Evolutionary conservation across 1,140 invertebrate species (phyloP).

Genomic region (Drosophila rufa): DNA sequence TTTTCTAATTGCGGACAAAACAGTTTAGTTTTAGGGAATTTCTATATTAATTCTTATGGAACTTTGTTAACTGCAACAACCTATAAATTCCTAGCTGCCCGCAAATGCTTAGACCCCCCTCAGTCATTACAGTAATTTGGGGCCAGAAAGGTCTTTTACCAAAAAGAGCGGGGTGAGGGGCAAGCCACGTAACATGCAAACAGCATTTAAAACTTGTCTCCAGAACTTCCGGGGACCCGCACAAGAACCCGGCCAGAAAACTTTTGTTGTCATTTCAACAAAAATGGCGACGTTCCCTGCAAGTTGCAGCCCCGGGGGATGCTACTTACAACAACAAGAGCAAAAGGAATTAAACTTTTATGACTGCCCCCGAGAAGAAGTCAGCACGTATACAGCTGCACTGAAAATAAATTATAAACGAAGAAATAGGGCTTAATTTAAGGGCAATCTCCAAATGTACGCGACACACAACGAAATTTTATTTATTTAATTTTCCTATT

Average conservation of each 20-base stretch:
- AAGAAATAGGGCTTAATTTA: neutral
- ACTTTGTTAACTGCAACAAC: constrained; percentile 33
- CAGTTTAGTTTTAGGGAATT: constrained; percentile 20
- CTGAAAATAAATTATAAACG: neutral
- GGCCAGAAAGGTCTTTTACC: constrained; percentile 34
- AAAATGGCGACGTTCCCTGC: constrained; percentile 67
- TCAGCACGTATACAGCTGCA: constrained; percentile 15
- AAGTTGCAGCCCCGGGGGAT: constrained; percentile 60
- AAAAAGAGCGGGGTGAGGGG: constrained; percentile 7
- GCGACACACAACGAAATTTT: neutral
- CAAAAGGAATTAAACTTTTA: constrained; percentile 65
- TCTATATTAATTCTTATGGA: constrained; percentile 35
- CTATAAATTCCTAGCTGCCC: constrained; percentile 36
- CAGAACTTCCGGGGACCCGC: constrained; percentile 35
- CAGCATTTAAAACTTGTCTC: constrained; percentile 81
- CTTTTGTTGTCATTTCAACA: constrained; percentile 79
- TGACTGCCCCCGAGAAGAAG: constrained; percentile 59
- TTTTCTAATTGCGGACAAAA: neutral
- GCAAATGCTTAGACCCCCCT: constrained; percentile 34
- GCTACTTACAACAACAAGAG: constrained; percentile 66
- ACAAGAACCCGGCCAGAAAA: constrained; percentile 50
- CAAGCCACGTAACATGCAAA: constrained; percentile 73
- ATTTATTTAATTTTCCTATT: neutral
- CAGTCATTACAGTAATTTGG: constrained; percentile 69
- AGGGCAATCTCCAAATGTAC: neutral